Conservation (phyloP, 2,113 vertebrate genomes). For the Nibea albiflora region DNA sequence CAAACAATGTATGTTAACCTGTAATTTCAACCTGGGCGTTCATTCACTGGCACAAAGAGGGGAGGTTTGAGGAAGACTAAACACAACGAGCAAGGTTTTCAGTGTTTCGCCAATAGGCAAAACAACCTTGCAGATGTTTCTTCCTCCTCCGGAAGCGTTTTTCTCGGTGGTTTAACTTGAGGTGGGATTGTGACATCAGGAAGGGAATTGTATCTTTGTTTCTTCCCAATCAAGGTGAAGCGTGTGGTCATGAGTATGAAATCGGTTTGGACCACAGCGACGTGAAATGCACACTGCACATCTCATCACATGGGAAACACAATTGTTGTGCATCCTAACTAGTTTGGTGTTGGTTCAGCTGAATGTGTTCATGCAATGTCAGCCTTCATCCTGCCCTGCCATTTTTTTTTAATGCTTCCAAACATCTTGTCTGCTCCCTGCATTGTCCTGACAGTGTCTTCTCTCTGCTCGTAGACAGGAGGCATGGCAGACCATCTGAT, state of each 20-base stretch:
- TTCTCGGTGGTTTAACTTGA: slow-evolving; percentile 26
- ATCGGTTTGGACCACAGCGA: slow-evolving; percentile 12
- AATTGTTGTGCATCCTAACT: slow-evolving; percentile 3
- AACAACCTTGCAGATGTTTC: slow-evolving; percentile 52
- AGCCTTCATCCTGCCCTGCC: neutral
- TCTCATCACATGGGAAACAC: neutral
- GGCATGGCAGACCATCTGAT: slow-evolving; percentile 96
- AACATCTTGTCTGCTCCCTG: slow-evolving; percentile 26
- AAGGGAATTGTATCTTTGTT: slow-evolving; percentile 9
- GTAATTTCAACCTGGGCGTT: slow-evolving; percentile 69
- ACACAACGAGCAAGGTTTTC: slow-evolving; percentile 40
- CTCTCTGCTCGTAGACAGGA: slow-evolving; percentile 69
- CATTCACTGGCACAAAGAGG: slow-evolving; percentile 73
- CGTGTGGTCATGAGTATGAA: neutral
- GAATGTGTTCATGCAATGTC: neutral
- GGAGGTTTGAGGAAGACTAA: slow-evolving; percentile 49
- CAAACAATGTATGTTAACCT: slow-evolving; percentile 72
- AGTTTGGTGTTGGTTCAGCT: slow-evolving; percentile 6
- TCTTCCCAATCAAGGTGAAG: slow-evolving; percentile 9
- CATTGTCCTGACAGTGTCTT: slow-evolving; percentile 57
- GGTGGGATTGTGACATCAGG: slow-evolving; percentile 29
- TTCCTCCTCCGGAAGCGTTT: slow-evolving; percentile 44
- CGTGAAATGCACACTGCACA: neutral
- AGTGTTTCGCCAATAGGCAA: slow-evolving; percentile 45
- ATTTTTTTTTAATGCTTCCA: neutral